phyloP scores from a whole-genome alignment of 1,140 invertebrate genomes.

The Lethrus apterus region DNA sequence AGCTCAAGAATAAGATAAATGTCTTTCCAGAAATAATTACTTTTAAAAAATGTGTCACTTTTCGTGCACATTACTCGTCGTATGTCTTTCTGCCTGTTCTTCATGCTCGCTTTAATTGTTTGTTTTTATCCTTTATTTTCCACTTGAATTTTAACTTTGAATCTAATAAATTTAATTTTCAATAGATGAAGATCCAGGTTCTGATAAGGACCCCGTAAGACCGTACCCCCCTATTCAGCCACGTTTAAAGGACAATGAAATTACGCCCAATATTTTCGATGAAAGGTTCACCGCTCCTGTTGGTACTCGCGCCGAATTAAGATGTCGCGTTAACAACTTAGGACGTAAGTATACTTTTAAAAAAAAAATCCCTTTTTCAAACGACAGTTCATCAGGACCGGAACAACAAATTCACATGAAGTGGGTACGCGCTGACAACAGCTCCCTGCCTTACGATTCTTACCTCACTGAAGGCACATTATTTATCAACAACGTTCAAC shows the following conservation, averaged over 20 bases:
- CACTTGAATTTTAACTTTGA: too few species aligned
- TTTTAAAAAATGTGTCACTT: too few species aligned
- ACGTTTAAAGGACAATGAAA: slow-evolving; percentile 18
- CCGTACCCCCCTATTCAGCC: slow-evolving; percentile 10
- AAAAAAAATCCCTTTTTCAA: too few species aligned
- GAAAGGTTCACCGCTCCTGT: slow-evolving; percentile 47
- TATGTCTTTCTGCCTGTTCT: too few species aligned
- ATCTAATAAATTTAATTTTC: too few species aligned
- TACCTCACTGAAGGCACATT: slow-evolving; percentile 52
- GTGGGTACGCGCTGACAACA: slow-evolving; percentile 62
- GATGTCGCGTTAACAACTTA: slow-evolving; percentile 45
- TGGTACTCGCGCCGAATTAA: slow-evolving; percentile 57
- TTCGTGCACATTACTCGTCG: too few species aligned
- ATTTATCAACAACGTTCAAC: slow-evolving; percentile 53
- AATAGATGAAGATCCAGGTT: slow-evolving; percentile 22
- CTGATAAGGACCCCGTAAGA: slow-evolving; percentile 8
- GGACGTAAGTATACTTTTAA: background rate
- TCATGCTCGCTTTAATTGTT: too few species aligned
- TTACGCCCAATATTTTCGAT: slow-evolving; percentile 11
- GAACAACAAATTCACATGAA: slow-evolving; percentile 35
- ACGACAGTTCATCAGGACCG: slow-evolving; percentile 9
- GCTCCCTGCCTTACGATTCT: slow-evolving; percentile 52
- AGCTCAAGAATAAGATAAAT: too few species aligned
- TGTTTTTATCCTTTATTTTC: too few species aligned
- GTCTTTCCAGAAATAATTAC: too few species aligned